These are phyloP conservation scores for Drosophila nr. fundita DNA, from an alignment of 2,888 invertebrate genomes.

Conservation along the genomic window DNA sequence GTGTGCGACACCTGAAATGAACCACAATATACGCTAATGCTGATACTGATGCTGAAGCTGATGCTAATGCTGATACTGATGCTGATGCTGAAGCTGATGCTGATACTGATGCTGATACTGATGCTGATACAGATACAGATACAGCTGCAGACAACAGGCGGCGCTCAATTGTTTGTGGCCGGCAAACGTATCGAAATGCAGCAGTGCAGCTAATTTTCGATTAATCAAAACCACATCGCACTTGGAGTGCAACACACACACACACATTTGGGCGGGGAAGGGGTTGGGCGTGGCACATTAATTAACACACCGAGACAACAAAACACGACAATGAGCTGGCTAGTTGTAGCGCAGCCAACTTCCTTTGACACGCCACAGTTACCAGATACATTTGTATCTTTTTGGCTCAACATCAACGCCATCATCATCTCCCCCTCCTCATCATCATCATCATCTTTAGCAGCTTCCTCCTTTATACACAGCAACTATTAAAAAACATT, in stretches of 20 bases:
- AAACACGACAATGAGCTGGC: conserved; percentile 63
- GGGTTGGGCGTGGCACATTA: conserved; percentile 62
- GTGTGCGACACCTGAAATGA: conserved; percentile 60
- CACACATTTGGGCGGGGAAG: background rate
- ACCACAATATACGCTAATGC: conserved; percentile 43
- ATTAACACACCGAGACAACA: conserved; percentile 54
- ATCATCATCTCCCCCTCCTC: background rate
- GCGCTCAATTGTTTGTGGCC: conserved; percentile 17
- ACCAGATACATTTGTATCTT: conserved; percentile 51
- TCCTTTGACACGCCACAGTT: conserved; percentile 30
- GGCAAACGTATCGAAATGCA: conserved; percentile 45
- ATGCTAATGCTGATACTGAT: background rate
- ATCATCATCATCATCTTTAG: conserved; percentile 36
- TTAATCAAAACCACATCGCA: conserved; percentile 52
- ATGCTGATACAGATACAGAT: conserved; percentile 3
- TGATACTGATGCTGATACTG: background rate
- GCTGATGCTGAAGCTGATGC: background rate
- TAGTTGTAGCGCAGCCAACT: conserved; percentile 45
- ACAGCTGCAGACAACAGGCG: conserved; percentile 43
- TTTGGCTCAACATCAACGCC: conserved; percentile 47
- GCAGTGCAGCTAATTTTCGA: conserved; percentile 53
- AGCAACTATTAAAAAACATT: conserved; percentile 59
- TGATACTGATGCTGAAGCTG: background rate
- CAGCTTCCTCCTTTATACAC: background rate
- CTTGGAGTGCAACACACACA: background rate